Evolutionary conservation across 2,113 vertebrate genomes (phyloP), one percentile per base, ranked within the genome.

Genomic region (Picathartes gymnocephalus): DNA sequence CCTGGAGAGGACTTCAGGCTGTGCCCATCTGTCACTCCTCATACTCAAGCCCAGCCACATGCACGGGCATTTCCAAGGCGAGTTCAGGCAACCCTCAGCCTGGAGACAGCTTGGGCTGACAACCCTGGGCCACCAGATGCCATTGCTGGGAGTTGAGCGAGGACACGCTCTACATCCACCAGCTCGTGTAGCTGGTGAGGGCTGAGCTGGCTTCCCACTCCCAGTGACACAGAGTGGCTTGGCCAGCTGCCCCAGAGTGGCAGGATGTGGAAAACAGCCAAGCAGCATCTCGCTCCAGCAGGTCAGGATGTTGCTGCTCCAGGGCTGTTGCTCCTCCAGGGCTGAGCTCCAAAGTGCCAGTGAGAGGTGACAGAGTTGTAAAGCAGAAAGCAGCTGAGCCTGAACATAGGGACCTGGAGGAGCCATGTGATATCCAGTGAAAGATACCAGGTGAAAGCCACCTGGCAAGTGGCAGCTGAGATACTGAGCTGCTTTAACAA

Each of bases 1-100:
- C 20, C 50, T 15, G 23, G n/a, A 89, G 51, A 70, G 39, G n/a
- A 48, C 30, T 72, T 42, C 30, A 23, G 72, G 40, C 58, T 31
- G 40, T 3, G 3, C 27, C 42, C 4, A 0, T 35, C 60, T 54
- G 44, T 20, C 2, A 2, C 28, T 62, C 57, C 42, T 31, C 31
- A 22, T 0, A 9, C 73, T 74, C 61, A 39, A 66, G 68, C 14
- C 65, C 27, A 50, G 28, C 28, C 37, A 28, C 0, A 1, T 13
- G 58, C 54, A 20, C 0, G 0, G 22, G 33, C 64, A 50, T 80
- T 86, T 86, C 69, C 61, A 45, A 56, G 31, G 77, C 0, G 0
- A 61, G 42, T 39, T 40, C 11, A 18, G 79, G 47, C 42, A 80
- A 18, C n/a, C 15, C 39, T 48, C 71, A 45, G 70, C 58, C 82